A percentile compares a stretch with the other conserved stretches of the same genome.
These are phyloP conservation scores for Psephotus haematonotus DNA, from an alignment of 2,113 vertebrate genomes.

Conservation along the genomic window DNA sequence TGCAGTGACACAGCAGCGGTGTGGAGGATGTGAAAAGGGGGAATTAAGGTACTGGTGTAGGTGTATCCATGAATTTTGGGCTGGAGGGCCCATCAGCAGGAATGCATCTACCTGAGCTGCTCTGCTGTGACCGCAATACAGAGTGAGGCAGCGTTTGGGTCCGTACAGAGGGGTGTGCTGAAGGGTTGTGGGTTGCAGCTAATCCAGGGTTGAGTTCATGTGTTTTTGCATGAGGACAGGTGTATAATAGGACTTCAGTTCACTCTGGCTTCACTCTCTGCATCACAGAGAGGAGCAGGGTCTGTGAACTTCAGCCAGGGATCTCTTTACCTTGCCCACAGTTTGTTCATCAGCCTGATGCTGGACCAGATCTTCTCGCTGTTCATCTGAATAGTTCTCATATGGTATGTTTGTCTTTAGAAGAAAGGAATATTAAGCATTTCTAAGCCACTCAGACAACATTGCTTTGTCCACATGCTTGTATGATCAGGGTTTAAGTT, in stretches of 20 bases:
- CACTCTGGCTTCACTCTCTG: background rate
- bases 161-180: background rate
- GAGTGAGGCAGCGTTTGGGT: background rate
- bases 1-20: background rate
- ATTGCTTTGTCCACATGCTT: background rate
- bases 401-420: background rate
- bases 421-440: background rate
- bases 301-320: background rate
- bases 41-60: rapidly evolving
- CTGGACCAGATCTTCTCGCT: background rate
- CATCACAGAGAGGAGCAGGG: background rate
- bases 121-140: too few relatives aligned
- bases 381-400: background rate
- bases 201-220: background rate
- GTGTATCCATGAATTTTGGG: background rate
- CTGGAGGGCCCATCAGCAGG: background rate
- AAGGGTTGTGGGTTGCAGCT: background rate
- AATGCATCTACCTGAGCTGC: background rate
- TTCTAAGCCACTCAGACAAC: background rate
- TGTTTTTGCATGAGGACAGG: background rate
- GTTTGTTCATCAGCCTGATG: background rate
- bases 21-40: rapidly evolving
- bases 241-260: background rate
- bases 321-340: rapidly evolving
- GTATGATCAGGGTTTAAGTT: background rate